Base-by-base conservation (phyloP, 2,888 invertebrate species). In the Leptodirus hochenwartii region DNA sequence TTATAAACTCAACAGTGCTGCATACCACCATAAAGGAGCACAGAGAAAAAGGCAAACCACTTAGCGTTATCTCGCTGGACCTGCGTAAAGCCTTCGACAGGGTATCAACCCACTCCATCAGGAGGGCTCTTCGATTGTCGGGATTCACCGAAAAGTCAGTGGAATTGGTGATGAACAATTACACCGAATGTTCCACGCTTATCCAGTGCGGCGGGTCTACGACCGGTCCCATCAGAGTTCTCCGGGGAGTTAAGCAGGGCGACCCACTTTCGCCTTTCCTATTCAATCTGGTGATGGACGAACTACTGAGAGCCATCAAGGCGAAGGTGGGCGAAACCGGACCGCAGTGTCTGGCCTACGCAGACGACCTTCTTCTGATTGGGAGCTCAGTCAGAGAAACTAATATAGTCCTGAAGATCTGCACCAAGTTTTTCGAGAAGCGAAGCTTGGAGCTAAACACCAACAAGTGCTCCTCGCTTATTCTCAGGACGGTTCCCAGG, bases 61-160 rank as follows among this genome's bases (percentile, higher is more conserved):
- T 48, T 12, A 50, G 51, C 26, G 30, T 54, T 4, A 47, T 45
- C 2, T 44, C 50, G 10, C 40, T 57, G 2, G 54, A 56, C 35
- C 45, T 55, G 11, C 39, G 50, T 5, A 56, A 53, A 38, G 56
- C 54, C 2, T 57, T 53, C 37, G 55, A 56, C 35, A 45, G 37
- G 0, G 39, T 41, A 2, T 37, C 40, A 1, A 39, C 40, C 17
- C 5, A 31, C 4, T 35, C 39, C n/a, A 34, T 53, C 9, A 4
- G 23, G 9, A 37, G 41, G 3, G 43, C 47, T 4, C 42, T 57
- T 15, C 17, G 34, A 14, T 34, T 37, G 4, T 29, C 37, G 8
- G 53, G 50, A 4, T 33, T 53, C 14, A 49, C 47, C 2, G 23
- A 14, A 12, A 37, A 27, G 1, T 41, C 54, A 11, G 37, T 43